Evolutionary conservation across 35 echinoderm and acorn worm genomes (phyloP).

Genomic region (Strongylocentrotus purpuratus): DNA sequence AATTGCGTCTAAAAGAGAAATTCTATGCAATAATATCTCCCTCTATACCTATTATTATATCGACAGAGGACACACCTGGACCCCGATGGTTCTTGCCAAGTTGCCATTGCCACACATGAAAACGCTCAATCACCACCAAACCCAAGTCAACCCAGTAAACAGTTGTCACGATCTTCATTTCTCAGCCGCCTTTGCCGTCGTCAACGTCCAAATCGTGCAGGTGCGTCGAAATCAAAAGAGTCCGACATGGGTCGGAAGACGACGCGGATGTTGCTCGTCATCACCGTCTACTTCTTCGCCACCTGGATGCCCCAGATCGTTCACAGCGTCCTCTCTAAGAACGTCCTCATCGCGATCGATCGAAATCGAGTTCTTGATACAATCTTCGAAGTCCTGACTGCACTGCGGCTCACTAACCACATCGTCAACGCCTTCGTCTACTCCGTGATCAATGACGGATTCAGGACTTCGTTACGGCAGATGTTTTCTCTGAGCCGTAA

Average conservation of each 20-base stretch:
- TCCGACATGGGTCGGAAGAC: neutral
- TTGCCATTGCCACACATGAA: neutral
- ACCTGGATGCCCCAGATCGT: conserved; percentile 15
- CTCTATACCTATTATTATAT: neutral
- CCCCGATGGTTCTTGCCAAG: neutral
- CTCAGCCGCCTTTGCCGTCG: neutral
- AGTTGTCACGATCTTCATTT: neutral
- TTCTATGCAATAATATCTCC: too few species aligned
- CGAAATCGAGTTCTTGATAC: neutral
- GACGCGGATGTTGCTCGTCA: conserved; percentile 22
- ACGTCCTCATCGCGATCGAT: neutral
- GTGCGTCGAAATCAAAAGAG: neutral
- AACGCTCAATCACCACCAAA: neutral
- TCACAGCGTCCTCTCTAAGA: neutral
- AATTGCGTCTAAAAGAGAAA: too few species aligned
- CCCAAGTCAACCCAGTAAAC: too few species aligned
- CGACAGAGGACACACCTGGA: neutral
- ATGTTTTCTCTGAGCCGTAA: neutral
- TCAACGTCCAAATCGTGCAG: neutral
- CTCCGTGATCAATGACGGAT: neutral
- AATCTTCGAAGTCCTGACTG: neutral
- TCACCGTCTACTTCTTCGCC: conserved; percentile 25
- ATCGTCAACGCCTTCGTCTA: conserved; percentile 24
- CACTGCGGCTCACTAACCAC: conserved; percentile 17
- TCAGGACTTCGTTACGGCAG: neutral